These are phyloP conservation scores for Gobiocypris rarus DNA, from an alignment of 2,113 vertebrate species.

Conservation along the genomic window DNA sequence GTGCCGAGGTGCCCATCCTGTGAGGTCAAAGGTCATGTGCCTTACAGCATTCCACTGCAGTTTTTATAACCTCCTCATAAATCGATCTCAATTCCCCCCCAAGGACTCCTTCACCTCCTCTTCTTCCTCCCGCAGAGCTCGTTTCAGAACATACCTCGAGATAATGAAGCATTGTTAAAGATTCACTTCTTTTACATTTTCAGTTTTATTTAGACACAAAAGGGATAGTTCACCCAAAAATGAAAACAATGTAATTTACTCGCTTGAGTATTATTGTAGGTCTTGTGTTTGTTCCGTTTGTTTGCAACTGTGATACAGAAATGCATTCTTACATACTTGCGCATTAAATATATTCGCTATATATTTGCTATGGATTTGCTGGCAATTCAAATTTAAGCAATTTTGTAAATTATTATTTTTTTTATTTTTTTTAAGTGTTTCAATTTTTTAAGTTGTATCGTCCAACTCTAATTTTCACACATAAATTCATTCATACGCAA, in stretches of 20 bases:
- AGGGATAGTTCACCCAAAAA: background rate
- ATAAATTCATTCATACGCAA: background rate
- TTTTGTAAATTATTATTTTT: too few species aligned
- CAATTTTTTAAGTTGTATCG: background rate
- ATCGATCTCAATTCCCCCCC: slow-evolving; percentile 22
- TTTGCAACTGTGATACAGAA: background rate
- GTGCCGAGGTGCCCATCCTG: background rate
- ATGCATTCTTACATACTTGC: background rate
- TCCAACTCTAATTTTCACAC: too few species aligned
- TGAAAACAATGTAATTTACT: background rate
- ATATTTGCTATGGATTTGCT: background rate
- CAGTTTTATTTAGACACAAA: background rate
- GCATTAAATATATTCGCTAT: background rate
- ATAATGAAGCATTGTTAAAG: background rate
- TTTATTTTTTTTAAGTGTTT: background rate
- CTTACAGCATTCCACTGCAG: slow-evolving; percentile 20
- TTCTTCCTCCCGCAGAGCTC: background rate
- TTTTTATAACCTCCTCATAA: slow-evolving; percentile 27
- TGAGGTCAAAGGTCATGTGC: slow-evolving; percentile 42
- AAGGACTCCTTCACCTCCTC: background rate
- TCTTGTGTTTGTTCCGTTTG: background rate
- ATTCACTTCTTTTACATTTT: background rate
- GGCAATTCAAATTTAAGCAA: too few species aligned
- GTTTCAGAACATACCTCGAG: background rate
- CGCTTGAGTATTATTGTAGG: background rate